phyloP scores from a whole-genome alignment of 92 coral and sea anemone genomes.

The Diadumene lineata region DNA sequence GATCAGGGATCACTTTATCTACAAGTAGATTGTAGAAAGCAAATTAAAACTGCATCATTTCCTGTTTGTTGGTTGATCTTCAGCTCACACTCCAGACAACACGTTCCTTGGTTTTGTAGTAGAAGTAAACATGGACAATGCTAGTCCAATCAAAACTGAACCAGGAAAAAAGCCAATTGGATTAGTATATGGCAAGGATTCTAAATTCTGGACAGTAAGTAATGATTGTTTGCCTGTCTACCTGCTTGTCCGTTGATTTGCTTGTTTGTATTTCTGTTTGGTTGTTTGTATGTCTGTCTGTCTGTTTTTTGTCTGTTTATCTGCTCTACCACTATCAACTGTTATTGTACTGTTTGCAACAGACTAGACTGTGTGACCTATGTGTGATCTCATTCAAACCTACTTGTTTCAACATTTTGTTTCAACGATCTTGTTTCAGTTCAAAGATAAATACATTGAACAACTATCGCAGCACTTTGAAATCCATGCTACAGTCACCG shows the following conservation, averaged over 20 bases:
- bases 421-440: slow-evolving; percentile 33
- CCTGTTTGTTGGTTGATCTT: background rate
- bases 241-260: no score
- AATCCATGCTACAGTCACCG: slow-evolving; percentile 86
- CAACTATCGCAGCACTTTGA: slow-evolving; percentile 72
- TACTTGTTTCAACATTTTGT: background rate
- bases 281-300: no score
- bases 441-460: slow-evolving; percentile 64
- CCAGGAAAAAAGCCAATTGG: slow-evolving; percentile 72
- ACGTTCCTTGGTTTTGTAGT: slow-evolving; percentile 92
- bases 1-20: no score
- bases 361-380: no score
- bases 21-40: no score
- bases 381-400: background rate
- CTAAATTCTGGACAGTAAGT: slow-evolving; percentile 58
- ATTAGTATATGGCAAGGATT: slow-evolving; percentile 76
- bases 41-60: no score
- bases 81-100: slow-evolving; percentile 97
- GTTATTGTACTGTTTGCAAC: no score
- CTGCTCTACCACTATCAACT: no score
- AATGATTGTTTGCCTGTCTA: no score
- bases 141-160: slow-evolving; percentile 33
- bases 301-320: no score
- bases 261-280: no score
- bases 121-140: slow-evolving; percentile 44